Conservation (phyloP, 2,888 invertebrate species). For the Auanema sp. region DNA sequence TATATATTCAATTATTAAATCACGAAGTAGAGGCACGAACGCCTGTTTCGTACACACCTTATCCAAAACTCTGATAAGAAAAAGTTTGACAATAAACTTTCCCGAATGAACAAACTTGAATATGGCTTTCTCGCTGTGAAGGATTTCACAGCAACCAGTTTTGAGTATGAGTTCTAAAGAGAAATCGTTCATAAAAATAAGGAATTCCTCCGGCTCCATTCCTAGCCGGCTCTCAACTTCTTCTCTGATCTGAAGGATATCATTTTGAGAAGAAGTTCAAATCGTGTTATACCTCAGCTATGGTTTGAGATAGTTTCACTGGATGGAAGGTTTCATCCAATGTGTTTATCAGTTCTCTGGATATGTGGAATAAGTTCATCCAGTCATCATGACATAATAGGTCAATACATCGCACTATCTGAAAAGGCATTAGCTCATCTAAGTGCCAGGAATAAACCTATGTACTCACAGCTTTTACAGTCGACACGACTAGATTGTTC, state of each 20-base stretch:
- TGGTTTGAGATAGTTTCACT: background rate
- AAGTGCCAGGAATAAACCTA: too few species aligned
- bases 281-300: background rate
- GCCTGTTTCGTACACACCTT: constrained; percentile 22
- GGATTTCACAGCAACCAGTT: constrained; percentile 2
- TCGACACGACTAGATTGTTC: too few species aligned
- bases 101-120: constrained; percentile 10
- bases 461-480: too few species aligned
- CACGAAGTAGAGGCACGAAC: constrained; percentile 8
- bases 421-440: constrained; percentile 1
- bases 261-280: background rate
- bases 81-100: background rate
- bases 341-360: constrained; percentile 7
- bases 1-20: constrained; percentile 10
- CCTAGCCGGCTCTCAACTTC: too few species aligned
- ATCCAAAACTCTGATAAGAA: constrained; percentile 21
- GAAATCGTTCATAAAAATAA: too few species aligned
- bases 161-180: too few species aligned
- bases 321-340: constrained; percentile 4
- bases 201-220: too few species aligned
- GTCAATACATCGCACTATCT: constrained; percentile 13
- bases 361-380: constrained; percentile 13
- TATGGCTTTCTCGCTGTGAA: constrained; percentile 10
- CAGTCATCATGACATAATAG: constrained; percentile 8
- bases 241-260: background rate